A percentile compares a stretch with the other conserved stretches of the same genome.
These are phyloP conservation scores for Antitype chi DNA, from an alignment of 2,888 invertebrate genomes.

Conservation along the genomic window DNA sequence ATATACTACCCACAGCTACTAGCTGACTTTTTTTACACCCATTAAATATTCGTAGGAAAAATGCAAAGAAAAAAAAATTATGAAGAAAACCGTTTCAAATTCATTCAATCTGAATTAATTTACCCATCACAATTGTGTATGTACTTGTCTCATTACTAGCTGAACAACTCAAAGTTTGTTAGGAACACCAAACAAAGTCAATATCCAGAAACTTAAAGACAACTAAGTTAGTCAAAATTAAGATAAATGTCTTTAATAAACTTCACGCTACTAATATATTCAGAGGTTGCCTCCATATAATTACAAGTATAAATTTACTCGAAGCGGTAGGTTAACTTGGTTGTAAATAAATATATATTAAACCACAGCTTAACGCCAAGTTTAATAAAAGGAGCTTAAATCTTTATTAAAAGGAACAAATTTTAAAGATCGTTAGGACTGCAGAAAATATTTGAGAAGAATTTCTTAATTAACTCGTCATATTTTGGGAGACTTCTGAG, in stretches of 20 bases:
- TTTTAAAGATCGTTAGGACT: constrained; percentile 62
- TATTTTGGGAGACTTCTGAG: constrained; percentile 41
- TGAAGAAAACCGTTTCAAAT: background rate
- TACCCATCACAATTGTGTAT: background rate
- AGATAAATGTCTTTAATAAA: constrained; percentile 77
- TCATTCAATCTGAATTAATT: background rate
- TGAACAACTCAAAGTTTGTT: constrained; percentile 21
- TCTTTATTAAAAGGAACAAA: constrained; percentile 69
- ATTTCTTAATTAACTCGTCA: constrained; percentile 65
- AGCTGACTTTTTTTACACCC: background rate
- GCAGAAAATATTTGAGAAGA: constrained; percentile 59
- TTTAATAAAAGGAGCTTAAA: constrained; percentile 66
- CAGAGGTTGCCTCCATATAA: constrained; percentile 65
- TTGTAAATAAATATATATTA: constrained; percentile 68
- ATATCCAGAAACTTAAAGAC: constrained; percentile 54
- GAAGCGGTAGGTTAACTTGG: constrained; percentile 52
- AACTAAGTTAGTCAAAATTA: constrained; percentile 70
- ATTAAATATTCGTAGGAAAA: background rate
- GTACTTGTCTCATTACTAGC: constrained; percentile 10
- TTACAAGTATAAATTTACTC: constrained; percentile 73
- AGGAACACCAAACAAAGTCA: constrained; percentile 49
- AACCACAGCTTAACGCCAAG: constrained; percentile 62
- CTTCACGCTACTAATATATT: constrained; percentile 66
- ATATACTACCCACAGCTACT: background rate
- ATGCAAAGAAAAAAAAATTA: background rate